These are phyloP conservation scores for Teleiodes luculella DNA, from an alignment of 2,888 invertebrate species.

Conservation along the genomic window DNA sequence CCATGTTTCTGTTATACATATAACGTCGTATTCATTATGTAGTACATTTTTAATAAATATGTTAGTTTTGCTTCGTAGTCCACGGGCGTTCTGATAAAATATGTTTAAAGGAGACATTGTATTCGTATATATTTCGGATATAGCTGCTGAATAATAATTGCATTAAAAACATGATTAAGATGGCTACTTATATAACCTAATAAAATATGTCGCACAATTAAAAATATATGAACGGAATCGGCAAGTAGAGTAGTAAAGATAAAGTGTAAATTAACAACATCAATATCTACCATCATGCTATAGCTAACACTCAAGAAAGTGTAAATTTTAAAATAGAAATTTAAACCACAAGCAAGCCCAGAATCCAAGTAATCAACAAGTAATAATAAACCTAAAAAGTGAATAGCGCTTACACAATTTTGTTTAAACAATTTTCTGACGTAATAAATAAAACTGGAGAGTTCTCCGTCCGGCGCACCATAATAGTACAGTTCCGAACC, in stretches of 20 bases:
- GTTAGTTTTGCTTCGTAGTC: background rate
- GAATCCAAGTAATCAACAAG: background rate
- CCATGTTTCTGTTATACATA: constrained; percentile 6
- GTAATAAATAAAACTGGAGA: background rate
- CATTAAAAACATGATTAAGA: too few relatives aligned
- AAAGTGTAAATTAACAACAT: too few relatives aligned
- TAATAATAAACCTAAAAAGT: background rate
- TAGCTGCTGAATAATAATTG: too few relatives aligned
- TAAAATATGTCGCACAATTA: too few relatives aligned
- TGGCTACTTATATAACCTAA: too few relatives aligned
- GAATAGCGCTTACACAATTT: background rate
- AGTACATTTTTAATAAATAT: background rate
- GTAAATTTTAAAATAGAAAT: too few relatives aligned
- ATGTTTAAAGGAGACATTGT: background rate
- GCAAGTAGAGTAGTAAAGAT: too few relatives aligned
- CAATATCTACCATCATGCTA: too few relatives aligned
- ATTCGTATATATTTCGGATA: background rate
- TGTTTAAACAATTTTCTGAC: background rate
- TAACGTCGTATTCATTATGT: background rate
- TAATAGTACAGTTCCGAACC: constrained; percentile 9
- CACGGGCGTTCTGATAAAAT: constrained; percentile 1
- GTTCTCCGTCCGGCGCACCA: constrained; percentile 1
- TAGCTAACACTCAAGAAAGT: too few relatives aligned
- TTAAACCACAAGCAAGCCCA: background rate
- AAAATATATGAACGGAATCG: too few relatives aligned